phyloP scores from a whole-genome alignment of 2,113 vertebrate species.

The Planiliza haematocheilus region DNA sequence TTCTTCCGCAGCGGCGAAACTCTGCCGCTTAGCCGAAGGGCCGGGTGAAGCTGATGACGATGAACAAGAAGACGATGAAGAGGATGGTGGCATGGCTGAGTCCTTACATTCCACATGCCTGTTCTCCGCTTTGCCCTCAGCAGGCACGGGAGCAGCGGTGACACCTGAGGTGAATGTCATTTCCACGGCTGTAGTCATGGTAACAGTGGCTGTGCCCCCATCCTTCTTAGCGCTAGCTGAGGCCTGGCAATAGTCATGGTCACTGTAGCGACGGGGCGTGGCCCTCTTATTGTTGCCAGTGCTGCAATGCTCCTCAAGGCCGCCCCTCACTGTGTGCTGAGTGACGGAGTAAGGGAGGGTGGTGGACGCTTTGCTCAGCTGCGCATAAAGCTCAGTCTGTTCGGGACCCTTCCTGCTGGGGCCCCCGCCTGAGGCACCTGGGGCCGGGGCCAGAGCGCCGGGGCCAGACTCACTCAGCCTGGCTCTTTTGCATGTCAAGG shows the following conservation, averaged over 20 bases:
- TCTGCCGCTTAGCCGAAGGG: conserved; percentile 85
- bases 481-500: conserved; percentile 91
- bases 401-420: conserved; percentile 89
- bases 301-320: conserved; percentile 88
- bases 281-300: conserved; percentile 85
- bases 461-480: conserved; percentile 88
- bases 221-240: conserved; percentile 89
- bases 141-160: conserved; percentile 79
- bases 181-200: conserved; percentile 57
- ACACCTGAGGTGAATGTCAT: conserved; percentile 79
- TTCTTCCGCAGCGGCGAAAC: conserved; percentile 83
- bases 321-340: conserved; percentile 74
- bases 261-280: conserved; percentile 90
- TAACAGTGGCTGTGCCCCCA: conserved; percentile 65
- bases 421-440: conserved; percentile 81
- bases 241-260: conserved; percentile 99
- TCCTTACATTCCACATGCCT: conserved; percentile 91
- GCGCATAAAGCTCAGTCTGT: conserved; percentile 94
- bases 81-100: conserved; percentile 84
- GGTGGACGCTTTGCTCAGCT: conserved; percentile 93
- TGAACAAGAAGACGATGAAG: conserved; percentile 75
- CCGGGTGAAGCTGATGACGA: conserved; percentile 80
- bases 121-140: conserved; percentile 85
- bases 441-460: conserved; percentile 81
- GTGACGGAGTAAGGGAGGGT: conserved; percentile 81